phyloP scores from a whole-genome alignment of 2,113 vertebrate genomes.

The Elephas maximus region DNA sequence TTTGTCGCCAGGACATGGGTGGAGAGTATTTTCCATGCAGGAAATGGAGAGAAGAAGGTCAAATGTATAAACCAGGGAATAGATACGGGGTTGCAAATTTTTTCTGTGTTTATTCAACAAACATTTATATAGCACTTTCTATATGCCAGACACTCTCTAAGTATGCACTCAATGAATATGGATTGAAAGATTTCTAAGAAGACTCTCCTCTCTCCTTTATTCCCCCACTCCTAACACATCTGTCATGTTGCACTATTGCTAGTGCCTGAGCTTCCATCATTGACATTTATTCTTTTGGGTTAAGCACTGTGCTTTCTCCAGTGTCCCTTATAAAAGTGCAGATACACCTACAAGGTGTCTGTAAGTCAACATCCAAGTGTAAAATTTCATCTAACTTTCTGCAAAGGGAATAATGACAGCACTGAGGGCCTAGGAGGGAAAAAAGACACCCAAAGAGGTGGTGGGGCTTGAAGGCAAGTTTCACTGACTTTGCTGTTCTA shows the following conservation, averaged over 20 bases:
- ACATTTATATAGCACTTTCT: not conserved
- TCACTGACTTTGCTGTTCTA: not conserved
- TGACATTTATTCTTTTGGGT: not conserved
- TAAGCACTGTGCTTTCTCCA: not conserved
- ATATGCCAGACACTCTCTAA: not conserved
- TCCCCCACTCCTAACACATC: no score
- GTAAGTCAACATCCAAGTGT: not conserved
- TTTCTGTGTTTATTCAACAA: conserved; percentile 43
- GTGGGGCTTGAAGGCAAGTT: not conserved
- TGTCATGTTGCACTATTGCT: no score
- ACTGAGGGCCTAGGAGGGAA: no score
- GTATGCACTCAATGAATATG: not conserved
- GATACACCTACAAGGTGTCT: not conserved
- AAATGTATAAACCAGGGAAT: not conserved
- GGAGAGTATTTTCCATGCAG: not conserved
- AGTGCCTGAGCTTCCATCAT: not conserved
- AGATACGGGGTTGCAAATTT: not conserved
- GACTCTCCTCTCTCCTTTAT: not conserved
- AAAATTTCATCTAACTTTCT: not conserved
- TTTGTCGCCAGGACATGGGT: conserved; percentile 11
- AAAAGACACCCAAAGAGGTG: not conserved
- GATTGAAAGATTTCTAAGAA: no score
- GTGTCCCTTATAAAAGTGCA: not conserved
- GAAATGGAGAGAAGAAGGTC: not conserved
- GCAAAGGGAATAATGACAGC: not conserved